phyloP scores from a whole-genome alignment of 2,888 invertebrate genomes.

The Clepsis dumicolana region DNA sequence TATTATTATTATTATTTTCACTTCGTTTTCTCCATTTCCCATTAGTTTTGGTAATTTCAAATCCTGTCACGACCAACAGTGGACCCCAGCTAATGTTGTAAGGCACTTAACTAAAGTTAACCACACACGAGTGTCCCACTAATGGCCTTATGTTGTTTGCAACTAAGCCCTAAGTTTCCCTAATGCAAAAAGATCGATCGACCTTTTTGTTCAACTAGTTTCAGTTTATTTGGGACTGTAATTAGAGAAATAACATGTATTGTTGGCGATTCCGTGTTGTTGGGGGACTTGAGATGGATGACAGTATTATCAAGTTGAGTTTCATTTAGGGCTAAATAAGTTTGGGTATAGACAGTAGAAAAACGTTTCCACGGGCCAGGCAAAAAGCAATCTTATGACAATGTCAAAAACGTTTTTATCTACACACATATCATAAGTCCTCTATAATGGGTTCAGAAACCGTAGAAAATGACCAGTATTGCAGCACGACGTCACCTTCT shows the following conservation, averaged over 20 bases:
- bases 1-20: background rate
- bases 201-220: constrained; percentile 38
- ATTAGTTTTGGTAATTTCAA: constrained; percentile 18
- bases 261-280: background rate
- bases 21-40: background rate
- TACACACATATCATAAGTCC: too few relatives aligned
- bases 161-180: constrained; percentile 48
- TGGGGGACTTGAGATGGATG: background rate
- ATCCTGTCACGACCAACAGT: constrained; percentile 17
- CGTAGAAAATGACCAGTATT: too few relatives aligned
- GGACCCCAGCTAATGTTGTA: constrained; percentile 37
- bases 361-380: too few relatives aligned
- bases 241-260: constrained; percentile 15
- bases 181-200: constrained; percentile 42
- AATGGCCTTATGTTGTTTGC: constrained; percentile 57
- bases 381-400: too few relatives aligned
- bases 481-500: too few relatives aligned
- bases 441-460: too few relatives aligned
- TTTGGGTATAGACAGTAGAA: too few relatives aligned
- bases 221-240: constrained; percentile 29
- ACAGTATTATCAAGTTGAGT: background rate
- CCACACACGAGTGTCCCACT: constrained; percentile 48
- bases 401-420: too few relatives aligned
- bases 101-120: constrained; percentile 43
- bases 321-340: too few relatives aligned